Conservation (phyloP, 1,140 invertebrate species). For the Aphaenogaster floridana region DNA sequence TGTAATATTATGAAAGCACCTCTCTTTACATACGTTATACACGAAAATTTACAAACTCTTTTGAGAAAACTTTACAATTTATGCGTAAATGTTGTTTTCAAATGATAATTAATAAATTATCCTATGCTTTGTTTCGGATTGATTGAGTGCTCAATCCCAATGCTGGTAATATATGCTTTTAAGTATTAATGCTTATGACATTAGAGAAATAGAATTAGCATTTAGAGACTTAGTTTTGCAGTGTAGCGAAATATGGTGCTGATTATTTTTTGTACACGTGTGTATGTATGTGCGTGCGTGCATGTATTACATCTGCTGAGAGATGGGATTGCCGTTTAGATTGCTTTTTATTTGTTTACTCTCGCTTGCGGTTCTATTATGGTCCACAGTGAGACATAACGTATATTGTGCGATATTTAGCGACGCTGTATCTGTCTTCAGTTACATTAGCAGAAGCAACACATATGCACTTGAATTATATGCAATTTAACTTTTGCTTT, state of each 20-base stretch:
- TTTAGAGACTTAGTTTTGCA: constrained; percentile 63
- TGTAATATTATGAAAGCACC: constrained; percentile 60
- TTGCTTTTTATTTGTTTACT: constrained; percentile 34
- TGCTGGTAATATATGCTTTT: constrained; percentile 80
- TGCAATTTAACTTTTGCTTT: constrained; percentile 51
- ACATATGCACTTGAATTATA: constrained; percentile 41
- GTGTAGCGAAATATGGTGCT: constrained; percentile 31
- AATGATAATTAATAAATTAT: constrained; percentile 76
- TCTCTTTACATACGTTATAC: constrained; percentile 49
- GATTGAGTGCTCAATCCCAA: constrained; percentile 78
- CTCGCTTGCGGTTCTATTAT: constrained; percentile 30
- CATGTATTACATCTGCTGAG: constrained; percentile 23
- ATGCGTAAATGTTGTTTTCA: constrained; percentile 55
- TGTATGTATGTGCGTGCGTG: constrained; percentile 17
- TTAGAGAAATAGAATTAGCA: constrained; percentile 68
- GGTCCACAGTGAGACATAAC: constrained; percentile 10
- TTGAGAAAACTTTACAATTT: constrained; percentile 42
- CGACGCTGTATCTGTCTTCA: constrained; percentile 4
- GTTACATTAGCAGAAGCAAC: constrained; percentile 38
- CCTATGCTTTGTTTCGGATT: constrained; percentile 78
- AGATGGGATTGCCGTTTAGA: constrained; percentile 17
- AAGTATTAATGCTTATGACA: constrained; percentile 68
- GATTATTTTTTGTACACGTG: constrained; percentile 39
- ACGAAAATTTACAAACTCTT: constrained; percentile 35
- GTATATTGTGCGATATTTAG: constrained; percentile 32